Evolutionary conservation across 2,888 invertebrate genomes (phyloP).

Genomic region (Pecten maximus): DNA sequence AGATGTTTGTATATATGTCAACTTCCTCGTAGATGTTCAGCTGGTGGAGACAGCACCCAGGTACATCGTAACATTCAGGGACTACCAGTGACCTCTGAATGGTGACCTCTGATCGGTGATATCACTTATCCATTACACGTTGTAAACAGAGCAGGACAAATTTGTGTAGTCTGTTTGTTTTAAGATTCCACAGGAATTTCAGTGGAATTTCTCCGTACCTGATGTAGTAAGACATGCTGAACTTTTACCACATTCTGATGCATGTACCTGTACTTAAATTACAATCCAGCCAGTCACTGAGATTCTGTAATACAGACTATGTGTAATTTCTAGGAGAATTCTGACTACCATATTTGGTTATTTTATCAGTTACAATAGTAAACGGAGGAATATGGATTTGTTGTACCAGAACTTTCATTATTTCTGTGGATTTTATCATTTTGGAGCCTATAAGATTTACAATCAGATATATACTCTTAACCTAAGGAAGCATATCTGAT

Average conservation of each 20-base stretch:
- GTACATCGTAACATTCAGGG: background rate
- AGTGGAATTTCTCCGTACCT: background rate
- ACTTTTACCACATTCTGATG: background rate
- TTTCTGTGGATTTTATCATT: background rate
- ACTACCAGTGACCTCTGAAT: background rate
- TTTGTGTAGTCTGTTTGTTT: constrained; percentile 2
- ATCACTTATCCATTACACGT: background rate
- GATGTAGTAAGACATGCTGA: background rate
- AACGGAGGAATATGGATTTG: background rate
- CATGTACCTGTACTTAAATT: background rate
- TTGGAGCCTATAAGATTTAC: background rate
- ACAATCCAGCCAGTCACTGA: no score
- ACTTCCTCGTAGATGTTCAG: background rate
- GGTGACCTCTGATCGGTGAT: background rate
- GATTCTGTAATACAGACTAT: no score
- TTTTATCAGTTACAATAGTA: background rate
- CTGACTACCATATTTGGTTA: background rate
- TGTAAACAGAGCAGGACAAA: constrained; percentile 13
- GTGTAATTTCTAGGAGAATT: background rate
- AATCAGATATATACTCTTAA: background rate
- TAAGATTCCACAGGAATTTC: background rate
- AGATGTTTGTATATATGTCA: background rate
- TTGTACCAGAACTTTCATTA: background rate
- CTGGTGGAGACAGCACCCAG: background rate
- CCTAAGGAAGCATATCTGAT: background rate